These are phyloP conservation scores for Andrena haemorrhoa DNA, from an alignment of 2,888 invertebrate species.

Conservation along the genomic window DNA sequence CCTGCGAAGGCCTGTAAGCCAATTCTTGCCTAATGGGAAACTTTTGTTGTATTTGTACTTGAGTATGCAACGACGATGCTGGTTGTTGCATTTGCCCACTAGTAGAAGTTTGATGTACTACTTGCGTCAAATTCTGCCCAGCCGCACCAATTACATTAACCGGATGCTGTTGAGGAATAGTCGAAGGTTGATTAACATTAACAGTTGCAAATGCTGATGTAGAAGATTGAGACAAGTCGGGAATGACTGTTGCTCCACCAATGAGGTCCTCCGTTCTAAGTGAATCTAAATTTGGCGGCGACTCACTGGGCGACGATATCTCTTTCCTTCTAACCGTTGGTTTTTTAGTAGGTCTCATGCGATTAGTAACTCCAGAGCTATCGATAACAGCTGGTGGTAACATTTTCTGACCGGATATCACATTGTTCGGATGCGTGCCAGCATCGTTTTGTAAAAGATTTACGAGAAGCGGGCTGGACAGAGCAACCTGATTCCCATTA, in stretches of 20 bases:
- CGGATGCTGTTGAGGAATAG: slow-evolving; percentile 77
- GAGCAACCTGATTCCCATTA: slow-evolving; percentile 87
- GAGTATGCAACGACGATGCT: slow-evolving; percentile 75
- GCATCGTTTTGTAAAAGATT: slow-evolving; percentile 96
- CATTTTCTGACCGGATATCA: slow-evolving; percentile 80
- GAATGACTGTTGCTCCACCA: slow-evolving; percentile 74
- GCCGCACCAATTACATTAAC: slow-evolving; percentile 63
- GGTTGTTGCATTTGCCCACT: slow-evolving; percentile 70
- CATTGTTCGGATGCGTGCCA: slow-evolving; percentile 82
- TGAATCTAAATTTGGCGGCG: slow-evolving; percentile 82
- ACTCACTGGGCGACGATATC: slow-evolving; percentile 75
- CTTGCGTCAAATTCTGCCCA: slow-evolving; percentile 65
- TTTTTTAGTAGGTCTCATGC: slow-evolving; percentile 82
- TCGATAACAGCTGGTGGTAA: slow-evolving; percentile 81
- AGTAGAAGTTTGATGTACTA: slow-evolving; percentile 67
- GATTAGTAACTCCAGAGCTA: slow-evolving; percentile 74
- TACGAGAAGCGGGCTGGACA: slow-evolving; percentile 95
- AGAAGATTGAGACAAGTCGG: slow-evolving; percentile 73
- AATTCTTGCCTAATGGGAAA: slow-evolving; percentile 82
- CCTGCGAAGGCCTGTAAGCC: slow-evolving; percentile 77
- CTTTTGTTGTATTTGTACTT: slow-evolving; percentile 83
- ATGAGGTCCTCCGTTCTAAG: slow-evolving; percentile 82
- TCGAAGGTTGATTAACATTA: slow-evolving; percentile 79
- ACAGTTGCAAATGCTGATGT: slow-evolving; percentile 82
- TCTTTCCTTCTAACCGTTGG: slow-evolving; percentile 84